A percentile compares a stretch with the other conserved stretches of the same genome.
These are phyloP conservation scores for Dasysyrphus tricinctus DNA, from an alignment of 2,888 invertebrate species.

Conservation along the genomic window DNA sequence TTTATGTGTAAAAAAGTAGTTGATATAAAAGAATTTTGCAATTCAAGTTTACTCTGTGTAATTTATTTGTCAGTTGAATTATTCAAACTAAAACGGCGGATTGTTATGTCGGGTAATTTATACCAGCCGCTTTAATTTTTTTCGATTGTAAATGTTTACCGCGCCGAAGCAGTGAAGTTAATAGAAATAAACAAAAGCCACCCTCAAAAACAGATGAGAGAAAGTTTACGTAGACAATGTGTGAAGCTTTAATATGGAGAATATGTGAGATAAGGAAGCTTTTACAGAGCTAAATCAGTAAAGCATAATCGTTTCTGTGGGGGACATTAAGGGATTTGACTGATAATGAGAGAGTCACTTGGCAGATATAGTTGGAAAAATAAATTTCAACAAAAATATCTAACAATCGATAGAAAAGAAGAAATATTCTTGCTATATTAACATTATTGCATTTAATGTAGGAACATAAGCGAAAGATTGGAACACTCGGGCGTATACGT, in stretches of 20 bases:
- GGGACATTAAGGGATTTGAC: slow-evolving; percentile 3
- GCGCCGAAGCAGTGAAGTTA: slow-evolving; percentile 12
- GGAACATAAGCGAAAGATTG: too few relatives aligned
- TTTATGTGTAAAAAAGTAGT: not conserved
- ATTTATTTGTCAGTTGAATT: slow-evolving; percentile 47
- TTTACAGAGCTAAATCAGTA: not conserved
- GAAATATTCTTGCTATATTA: too few relatives aligned
- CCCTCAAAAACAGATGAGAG: slow-evolving; percentile 30
- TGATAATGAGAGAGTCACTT: slow-evolving; percentile 25
- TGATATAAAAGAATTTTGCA: not conserved
- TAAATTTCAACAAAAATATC: not conserved
- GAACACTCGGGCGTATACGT: too few relatives aligned
- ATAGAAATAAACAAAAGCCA: slow-evolving; percentile 39
- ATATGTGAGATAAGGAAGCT: slow-evolving; percentile 8
- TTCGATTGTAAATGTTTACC: slow-evolving; percentile 3
- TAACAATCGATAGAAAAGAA: too few relatives aligned
- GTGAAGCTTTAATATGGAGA: slow-evolving; percentile 33
- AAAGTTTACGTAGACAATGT: not conserved
- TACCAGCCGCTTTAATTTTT: slow-evolving; percentile 47
- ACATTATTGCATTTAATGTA: too few relatives aligned
- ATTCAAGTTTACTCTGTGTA: slow-evolving; percentile 11
- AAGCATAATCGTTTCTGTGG: not conserved
- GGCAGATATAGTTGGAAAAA: not conserved
- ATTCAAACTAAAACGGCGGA: slow-evolving; percentile 59
- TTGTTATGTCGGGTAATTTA: slow-evolving; percentile 61